phyloP scores from a whole-genome alignment of 2,797 vertebrate genomes.

The Dendrocincla tyrannina region DNA sequence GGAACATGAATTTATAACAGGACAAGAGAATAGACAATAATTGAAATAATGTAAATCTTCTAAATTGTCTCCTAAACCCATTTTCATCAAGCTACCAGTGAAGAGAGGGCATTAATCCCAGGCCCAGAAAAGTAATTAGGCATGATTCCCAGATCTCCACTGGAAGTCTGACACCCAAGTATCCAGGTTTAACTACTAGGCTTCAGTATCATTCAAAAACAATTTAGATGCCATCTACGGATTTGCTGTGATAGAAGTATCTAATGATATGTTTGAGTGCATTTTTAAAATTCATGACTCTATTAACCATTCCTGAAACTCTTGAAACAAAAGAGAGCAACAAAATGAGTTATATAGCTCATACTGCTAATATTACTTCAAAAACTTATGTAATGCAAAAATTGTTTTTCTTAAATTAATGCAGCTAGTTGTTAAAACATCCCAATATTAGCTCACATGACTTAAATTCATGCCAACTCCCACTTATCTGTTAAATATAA shows the following conservation, averaged over 20 bases:
- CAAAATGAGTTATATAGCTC: neutral
- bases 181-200: neutral
- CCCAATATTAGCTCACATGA: neutral
- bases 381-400: accelerated
- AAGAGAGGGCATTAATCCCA: neutral
- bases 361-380: neutral
- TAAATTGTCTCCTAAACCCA: neutral
- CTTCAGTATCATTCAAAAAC: neutral
- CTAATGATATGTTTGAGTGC: neutral
- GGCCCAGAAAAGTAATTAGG: neutral
- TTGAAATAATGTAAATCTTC: neutral
- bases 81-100: neutral
- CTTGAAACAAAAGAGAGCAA: neutral
- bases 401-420: neutral
- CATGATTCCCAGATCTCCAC: neutral
- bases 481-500: neutral
- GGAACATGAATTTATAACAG: neutral
- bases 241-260: neutral
- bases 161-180: neutral
- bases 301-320: neutral
- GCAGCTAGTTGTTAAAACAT: neutral
- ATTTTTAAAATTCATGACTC: neutral
- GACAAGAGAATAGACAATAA: neutral
- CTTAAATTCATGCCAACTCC: neutral
- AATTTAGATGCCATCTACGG: neutral